These are phyloP conservation scores for Corythornis leucogaster DNA, from an alignment of 2,797 vertebrate genomes.

Conservation along the genomic window DNA sequence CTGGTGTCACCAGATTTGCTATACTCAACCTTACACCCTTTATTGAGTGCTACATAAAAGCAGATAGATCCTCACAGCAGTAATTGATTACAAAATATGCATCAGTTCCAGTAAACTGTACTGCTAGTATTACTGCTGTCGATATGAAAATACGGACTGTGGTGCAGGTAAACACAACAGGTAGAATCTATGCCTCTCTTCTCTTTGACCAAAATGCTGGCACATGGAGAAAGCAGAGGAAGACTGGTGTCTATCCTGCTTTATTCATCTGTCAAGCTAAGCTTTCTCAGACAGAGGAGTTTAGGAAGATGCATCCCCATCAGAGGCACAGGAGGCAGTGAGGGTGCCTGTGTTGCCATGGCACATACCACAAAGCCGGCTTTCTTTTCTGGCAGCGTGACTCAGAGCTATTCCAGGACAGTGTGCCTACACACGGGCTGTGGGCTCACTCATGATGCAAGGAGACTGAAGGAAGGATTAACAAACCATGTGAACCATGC, in stretches of 20 bases:
- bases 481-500: not conserved
- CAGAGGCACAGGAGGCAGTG: not conserved
- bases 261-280: not conserved
- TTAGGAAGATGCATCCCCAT: not conserved
- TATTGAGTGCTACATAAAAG: not conserved
- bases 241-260: not conserved
- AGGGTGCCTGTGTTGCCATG: not conserved
- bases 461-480: conserved; percentile 26
- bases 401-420: conserved; percentile 71
- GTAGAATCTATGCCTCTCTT: not conserved
- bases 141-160: not conserved
- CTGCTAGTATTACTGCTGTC: not conserved
- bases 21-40: not conserved
- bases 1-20: not conserved
- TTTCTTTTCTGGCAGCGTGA: conserved; percentile 37
- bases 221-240: not conserved
- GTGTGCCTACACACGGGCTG: conserved; percentile 47
- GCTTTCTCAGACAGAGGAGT: not conserved
- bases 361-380: conserved; percentile 6
- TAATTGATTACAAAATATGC: not conserved
- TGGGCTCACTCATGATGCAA: not conserved
- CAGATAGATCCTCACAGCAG: not conserved
- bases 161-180: not conserved
- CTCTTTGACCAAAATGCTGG: not conserved
- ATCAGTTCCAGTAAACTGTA: not conserved